Evolutionary conservation across 2,113 vertebrate genomes (phyloP), one percentile per base, ranked within the genome.

Genomic region (Thunnus thynnus): DNA sequence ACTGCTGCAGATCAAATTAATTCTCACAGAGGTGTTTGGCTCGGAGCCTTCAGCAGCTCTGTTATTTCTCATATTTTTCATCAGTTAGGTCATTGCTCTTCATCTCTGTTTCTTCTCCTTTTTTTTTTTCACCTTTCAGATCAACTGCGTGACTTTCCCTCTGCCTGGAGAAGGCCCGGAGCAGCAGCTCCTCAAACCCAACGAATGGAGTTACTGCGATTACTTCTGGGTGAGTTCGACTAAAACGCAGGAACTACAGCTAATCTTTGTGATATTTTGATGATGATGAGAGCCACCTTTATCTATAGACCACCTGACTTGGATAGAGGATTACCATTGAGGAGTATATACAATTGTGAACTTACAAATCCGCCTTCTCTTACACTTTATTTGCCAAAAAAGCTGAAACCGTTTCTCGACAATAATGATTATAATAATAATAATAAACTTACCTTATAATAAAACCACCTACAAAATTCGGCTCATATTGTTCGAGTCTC

Each of bases 121-220:
- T 22, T 75, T 25, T 72, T 18, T 57, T 5, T 80, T 32, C 78
- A 47, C 63, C 14, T 65, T 60, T 17, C 95, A 99, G 98, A 96
- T 99, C 91, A 99, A 99, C 91, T 96, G 96, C 7, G 97, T 99
- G 88, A 99, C 98, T 0, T 99, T 99, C 78, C 98, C 98, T n/a
- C 94, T 99, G 64, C 96, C 97, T 52, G 96, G 96, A 16, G 93
- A 96, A 57, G 96, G 96, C 89, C 96, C 96, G 0, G 98, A 99
- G 89, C 98, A 99, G 93, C 97, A 98, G 92, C 96, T 99, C 73
- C 96, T 99, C 86, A 99, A 99, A 69, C 98, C 97, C 2, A 95
- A 95, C 0, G 98, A 99, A 88, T 99, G 98, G 98, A 99, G 98
- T 95, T 99, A 99, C 95, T 99, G 98, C 63, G 98, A 99, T 92